Evolutionary conservation across 2,797 vertebrate genomes (phyloP), one percentile per base, ranked within the genome.

Genomic region (Tenualosa thibaudeaui): DNA sequence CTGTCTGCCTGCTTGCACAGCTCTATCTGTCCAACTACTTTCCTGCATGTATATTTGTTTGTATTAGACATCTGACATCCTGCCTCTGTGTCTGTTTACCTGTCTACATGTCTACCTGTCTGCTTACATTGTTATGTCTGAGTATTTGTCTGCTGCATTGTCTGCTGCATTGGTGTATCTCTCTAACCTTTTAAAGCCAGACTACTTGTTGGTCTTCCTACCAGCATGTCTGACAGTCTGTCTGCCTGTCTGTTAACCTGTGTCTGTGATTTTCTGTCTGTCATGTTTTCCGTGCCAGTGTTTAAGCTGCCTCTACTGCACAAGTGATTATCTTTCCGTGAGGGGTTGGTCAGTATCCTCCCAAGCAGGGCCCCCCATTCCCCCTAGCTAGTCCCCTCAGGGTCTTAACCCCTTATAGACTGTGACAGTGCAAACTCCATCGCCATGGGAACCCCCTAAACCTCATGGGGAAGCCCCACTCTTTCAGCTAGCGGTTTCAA

Each of bases 361-460:
- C 19, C 82, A 62, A 62, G 8, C 58, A 62, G 58, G 17, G 58
- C 54, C 9, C 50, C 85, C 24, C 10, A 43, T 75, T 40, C 10
- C 8, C 46, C 82, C 13, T 40, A 26, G 17, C 46, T 26, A 22
- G 4, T 82, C 82, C 26, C 43, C 17, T 22, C 7, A 43, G 22
- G 37, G 56, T 19, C 8, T 62, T 62, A 82, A 50, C 58, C 58
- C 46, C 24, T 71, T 75, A 89, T 43, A 91, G 92, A 88, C 95
- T 93, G 88, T 92, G 95, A 84, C 94, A 94, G 0, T 86, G 86
- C 86, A 96, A 43, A 40, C 37, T 75, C 65, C 10, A 91, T 89
- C 88, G 95, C 95, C 83, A 96, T 92, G 92, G 93, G 86, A 49
- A 84, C 78, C 87, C 88, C 86, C 71, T 37, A n/a, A 83, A 86